These are phyloP conservation scores for Eurosta solidaginis DNA, from an alignment of 1,140 invertebrate species.

Conservation along the genomic window DNA sequence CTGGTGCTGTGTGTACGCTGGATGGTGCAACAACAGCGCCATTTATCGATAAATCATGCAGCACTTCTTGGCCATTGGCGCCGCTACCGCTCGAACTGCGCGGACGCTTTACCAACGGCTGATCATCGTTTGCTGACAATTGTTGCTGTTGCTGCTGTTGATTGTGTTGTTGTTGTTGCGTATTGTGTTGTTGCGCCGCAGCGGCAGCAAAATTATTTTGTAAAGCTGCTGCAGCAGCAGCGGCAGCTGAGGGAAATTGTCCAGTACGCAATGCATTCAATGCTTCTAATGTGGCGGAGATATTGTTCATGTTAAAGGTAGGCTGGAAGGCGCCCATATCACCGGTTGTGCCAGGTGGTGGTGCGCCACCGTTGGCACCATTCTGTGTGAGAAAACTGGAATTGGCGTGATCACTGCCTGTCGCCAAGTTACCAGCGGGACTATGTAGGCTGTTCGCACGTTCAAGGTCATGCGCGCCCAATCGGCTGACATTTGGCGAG, in stretches of 20 bases:
- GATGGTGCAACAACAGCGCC: conserved; percentile 8
- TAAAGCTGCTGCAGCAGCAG: conserved; percentile 52
- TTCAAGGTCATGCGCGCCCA: conserved; percentile 47
- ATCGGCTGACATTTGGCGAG: conserved; percentile 52
- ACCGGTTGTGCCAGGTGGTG: conserved; percentile 33
- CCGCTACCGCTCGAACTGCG: conserved; percentile 44
- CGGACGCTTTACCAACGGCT: conserved; percentile 48
- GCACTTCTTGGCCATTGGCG: background rate
- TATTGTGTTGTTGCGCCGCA: conserved; percentile 40
- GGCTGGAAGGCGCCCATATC: conserved; percentile 44
- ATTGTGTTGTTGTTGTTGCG: conserved; percentile 44
- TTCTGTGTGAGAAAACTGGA: conserved; percentile 30
- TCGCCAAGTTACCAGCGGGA: conserved; percentile 29
- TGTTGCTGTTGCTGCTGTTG: conserved; percentile 36
- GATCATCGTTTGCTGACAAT: conserved; percentile 31
- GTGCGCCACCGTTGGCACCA: background rate
- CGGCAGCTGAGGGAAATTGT: conserved; percentile 52
- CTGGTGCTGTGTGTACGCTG: background rate
- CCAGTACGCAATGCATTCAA: conserved; percentile 52
- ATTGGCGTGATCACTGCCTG: conserved; percentile 38
- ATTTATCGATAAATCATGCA: conserved; percentile 3
- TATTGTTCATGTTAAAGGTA: conserved; percentile 56
- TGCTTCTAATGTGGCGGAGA: conserved; percentile 56
- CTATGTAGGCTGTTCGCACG: conserved; percentile 42
- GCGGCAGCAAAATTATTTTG: conserved; percentile 52